A percentile compares a stretch with the other conserved stretches of the same genome.
phyloP scores from a whole-genome alignment of 2,888 invertebrate genomes.

The Meiosimyza decipiens region DNA sequence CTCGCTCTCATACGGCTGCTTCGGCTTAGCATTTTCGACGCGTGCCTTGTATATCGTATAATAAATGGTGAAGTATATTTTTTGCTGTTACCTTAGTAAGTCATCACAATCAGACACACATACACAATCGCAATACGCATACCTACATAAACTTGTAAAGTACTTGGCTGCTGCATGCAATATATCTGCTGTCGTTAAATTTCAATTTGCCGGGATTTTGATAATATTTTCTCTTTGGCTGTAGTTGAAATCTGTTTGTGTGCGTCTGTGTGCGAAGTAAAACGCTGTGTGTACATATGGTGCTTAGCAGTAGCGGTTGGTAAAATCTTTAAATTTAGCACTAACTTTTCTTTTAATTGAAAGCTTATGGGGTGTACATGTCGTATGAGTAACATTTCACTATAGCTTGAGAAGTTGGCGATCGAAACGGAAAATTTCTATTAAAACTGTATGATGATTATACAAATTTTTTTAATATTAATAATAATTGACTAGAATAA shows the following conservation, averaged over 20 bases:
- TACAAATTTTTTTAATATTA: no score
- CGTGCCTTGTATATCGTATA: constrained; percentile 14
- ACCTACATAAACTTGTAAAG: no score
- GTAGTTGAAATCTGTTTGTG: constrained; percentile 9
- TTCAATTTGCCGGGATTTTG: constrained; percentile 42
- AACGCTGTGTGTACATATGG: neutral
- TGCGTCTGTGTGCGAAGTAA: neutral
- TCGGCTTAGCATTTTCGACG: neutral
- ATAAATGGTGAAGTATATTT: constrained; percentile 14
- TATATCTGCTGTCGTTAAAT: constrained; percentile 37
- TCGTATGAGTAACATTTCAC: no score
- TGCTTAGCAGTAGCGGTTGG: neutral
- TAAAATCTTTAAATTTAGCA: neutral
- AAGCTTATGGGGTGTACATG: no score
- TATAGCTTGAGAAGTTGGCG: no score
- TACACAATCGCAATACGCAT: constrained; percentile 11
- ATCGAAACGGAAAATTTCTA: no score
- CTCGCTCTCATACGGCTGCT: neutral
- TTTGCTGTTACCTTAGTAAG: neutral
- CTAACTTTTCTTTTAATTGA: no score
- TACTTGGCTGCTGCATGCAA: constrained; percentile 13
- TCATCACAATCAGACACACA: neutral
- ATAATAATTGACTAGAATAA: no score
- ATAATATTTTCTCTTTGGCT: constrained; percentile 30
- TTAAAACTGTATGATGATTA: no score